Conservation (phyloP, 1,140 invertebrate genomes). For the Pemphigus obesinymphae region DNA sequence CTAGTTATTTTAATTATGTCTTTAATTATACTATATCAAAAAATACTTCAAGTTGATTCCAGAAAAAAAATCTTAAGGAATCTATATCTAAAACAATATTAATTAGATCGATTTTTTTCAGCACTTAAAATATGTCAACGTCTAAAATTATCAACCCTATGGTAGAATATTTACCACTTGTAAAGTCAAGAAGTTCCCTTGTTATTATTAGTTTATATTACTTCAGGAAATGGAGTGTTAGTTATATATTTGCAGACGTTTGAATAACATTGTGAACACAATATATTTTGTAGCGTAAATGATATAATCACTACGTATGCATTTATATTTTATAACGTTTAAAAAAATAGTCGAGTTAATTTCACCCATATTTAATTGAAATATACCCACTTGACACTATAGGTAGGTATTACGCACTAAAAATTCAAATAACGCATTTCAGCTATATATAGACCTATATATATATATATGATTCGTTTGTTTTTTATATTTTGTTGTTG, state of each 20-base stretch:
- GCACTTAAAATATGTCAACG: neutral
- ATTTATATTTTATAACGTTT: neutral
- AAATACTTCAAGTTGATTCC: no score
- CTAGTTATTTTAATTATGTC: neutral
- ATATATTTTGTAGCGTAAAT: neutral
- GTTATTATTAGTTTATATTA: neutral
- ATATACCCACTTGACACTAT: neutral
- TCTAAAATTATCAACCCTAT: conserved; percentile 3
- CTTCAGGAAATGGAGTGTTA: neutral
- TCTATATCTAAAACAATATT: neutral
- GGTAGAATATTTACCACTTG: no score
- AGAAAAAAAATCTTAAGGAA: no score
- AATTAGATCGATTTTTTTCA: neutral
- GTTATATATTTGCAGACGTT: neutral
- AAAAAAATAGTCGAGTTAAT: neutral
- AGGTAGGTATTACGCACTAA: neutral
- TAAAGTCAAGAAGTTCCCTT: neutral
- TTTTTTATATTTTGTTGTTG: no score
- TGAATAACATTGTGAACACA: neutral
- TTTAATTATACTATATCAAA: neutral
- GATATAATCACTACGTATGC: neutral
- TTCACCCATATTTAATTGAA: neutral
- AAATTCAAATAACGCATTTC: neutral
- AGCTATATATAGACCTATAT: no score
- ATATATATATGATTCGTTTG: neutral